Conservation (phyloP, 2,888 invertebrate species). For the Agrilus cyanescens region DNA sequence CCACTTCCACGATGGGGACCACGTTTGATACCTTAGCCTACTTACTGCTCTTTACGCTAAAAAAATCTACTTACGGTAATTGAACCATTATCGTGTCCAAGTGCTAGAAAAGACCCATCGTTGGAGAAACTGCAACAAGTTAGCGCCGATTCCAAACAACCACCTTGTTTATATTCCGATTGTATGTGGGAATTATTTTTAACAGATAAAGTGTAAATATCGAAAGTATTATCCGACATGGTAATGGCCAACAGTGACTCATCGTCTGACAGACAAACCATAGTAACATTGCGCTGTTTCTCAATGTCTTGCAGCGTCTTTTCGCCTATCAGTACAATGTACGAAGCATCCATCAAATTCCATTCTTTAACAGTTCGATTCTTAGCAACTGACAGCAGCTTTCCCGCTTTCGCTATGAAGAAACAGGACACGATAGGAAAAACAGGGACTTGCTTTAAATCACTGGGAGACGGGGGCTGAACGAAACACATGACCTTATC, state of each 20-base stretch:
- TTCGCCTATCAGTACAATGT: constrained; percentile 11
- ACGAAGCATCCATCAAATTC: constrained; percentile 10
- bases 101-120: constrained; percentile 47
- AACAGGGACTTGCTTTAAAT: constrained; percentile 8
- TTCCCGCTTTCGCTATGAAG: constrained; percentile 8
- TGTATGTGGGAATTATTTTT: constrained; percentile 6
- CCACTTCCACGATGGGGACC: no score
- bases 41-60: constrained; percentile 1
- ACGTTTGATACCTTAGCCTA: no score
- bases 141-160: constrained; percentile 13
- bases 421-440: constrained; percentile 14
- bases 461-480: constrained; percentile 4
- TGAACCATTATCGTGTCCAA: constrained; percentile 50
- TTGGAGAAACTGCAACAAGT: constrained; percentile 32
- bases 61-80: constrained; percentile 42
- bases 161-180: constrained; percentile 5
- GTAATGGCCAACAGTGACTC: constrained; percentile 17
- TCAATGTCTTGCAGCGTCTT: constrained; percentile 9
- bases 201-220: constrained; percentile 11
- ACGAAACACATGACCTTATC: constrained; percentile 6
- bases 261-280: constrained; percentile 15
- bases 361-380: constrained; percentile 16
- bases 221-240: constrained; percentile 17
- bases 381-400: constrained; percentile 12
- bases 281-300: constrained; percentile 12